Percentiles rank a stretch among this genome's conserved stretches.
Evolutionary conservation across 2,113 vertebrate genomes (phyloP).

Genomic region (Theristicus caerulescens): DNA sequence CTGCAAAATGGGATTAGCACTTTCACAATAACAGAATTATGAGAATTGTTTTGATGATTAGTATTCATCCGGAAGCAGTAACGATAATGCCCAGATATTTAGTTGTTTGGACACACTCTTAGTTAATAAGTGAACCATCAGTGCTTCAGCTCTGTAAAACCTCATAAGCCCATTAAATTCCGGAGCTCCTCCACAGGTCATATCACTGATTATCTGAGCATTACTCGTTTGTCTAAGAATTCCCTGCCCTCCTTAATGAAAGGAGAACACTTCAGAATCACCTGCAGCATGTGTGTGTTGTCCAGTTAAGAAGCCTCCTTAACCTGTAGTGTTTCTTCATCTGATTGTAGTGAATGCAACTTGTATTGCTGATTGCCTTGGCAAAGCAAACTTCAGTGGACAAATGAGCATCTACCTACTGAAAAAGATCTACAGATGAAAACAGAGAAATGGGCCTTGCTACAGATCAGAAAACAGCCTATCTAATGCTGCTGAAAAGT

Average conservation of each 20-base stretch:
- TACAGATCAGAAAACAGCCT: neutral
- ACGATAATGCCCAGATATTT: constrained; percentile 20
- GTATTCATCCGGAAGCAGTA: constrained; percentile 1
- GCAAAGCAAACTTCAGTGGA: neutral
- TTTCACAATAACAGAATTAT: neutral
- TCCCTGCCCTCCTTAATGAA: neutral
- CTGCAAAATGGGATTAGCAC: constrained; percentile 18
- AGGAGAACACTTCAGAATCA: neutral
- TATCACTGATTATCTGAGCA: neutral
- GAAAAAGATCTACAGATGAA: neutral
- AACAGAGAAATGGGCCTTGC: neutral
- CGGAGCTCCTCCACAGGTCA: neutral
- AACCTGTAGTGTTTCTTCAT: neutral
- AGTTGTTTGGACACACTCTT: neutral
- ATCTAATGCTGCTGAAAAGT: neutral
- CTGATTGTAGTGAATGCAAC: neutral
- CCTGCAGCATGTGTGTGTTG: neutral
- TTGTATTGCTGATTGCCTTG: neutral
- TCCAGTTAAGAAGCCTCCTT: neutral
- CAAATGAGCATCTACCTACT: neutral
- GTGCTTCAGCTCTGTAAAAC: neutral
- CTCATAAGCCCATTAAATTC: neutral
- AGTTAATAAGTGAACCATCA: neutral
- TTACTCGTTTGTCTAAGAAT: neutral
- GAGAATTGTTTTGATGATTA: neutral